Percentiles rank a stretch among this genome's conserved stretches.
These are phyloP conservation scores for Himalopsyche phryganea DNA, from an alignment of 1,140 invertebrate genomes.

Conservation along the genomic window DNA sequence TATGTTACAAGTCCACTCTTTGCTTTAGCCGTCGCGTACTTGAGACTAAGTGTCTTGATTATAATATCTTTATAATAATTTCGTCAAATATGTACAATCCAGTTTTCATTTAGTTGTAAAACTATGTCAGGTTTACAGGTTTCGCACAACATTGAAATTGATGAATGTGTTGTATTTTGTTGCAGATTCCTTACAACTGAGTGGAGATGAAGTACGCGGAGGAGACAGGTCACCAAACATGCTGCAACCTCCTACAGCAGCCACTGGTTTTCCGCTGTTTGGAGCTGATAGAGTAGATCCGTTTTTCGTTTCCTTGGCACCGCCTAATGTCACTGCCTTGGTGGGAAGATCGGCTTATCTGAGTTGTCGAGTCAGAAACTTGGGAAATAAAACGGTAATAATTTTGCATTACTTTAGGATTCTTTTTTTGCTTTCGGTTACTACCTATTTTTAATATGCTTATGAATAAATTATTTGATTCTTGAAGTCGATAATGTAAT, in stretches of 20 bases:
- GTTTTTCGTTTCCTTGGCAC: constrained; percentile 47
- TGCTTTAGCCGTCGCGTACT: too few species aligned
- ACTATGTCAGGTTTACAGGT: too few species aligned
- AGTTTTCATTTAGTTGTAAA: too few species aligned
- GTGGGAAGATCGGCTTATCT: constrained; percentile 71
- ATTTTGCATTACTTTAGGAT: not conserved
- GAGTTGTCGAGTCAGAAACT: constrained; percentile 74
- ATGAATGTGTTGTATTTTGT: not conserved
- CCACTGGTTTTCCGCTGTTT: constrained; percentile 26
- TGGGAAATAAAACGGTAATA: constrained; percentile 83
- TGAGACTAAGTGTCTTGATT: too few species aligned
- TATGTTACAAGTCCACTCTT: too few species aligned
- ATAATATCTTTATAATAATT: too few species aligned
- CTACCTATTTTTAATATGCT: too few species aligned
- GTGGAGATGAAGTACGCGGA: constrained; percentile 13
- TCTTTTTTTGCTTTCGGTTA: too few species aligned
- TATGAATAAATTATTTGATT: too few species aligned
- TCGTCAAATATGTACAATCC: too few species aligned
- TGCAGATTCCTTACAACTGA: constrained; percentile 29
- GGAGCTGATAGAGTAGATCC: constrained; percentile 37
- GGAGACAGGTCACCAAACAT: constrained; percentile 16
- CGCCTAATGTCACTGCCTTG: constrained; percentile 49
- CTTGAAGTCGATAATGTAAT: too few species aligned
- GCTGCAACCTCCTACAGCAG: constrained; percentile 21
- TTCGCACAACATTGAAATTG: too few species aligned